A percentile compares a stretch with the other conserved stretches of the same genome.
phyloP scores from a whole-genome alignment of 2,797 vertebrate species.

The Gila robusta region DNA sequence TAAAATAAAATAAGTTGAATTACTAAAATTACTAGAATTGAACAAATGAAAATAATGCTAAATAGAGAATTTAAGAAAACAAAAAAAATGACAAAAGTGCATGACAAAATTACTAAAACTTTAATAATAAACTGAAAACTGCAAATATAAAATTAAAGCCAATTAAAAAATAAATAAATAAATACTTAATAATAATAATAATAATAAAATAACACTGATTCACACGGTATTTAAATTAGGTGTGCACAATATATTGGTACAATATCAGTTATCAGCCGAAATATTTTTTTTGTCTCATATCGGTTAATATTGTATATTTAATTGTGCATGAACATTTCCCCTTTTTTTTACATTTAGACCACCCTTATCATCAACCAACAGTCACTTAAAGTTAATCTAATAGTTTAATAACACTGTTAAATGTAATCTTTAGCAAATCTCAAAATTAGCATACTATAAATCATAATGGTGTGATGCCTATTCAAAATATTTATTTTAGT shows the following conservation, averaged over 20 bases:
- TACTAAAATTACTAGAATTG: not conserved
- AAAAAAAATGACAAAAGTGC: not conserved
- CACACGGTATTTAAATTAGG: not conserved
- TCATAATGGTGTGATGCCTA: not conserved
- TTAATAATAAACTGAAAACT: too few species aligned
- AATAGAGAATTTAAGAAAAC: not conserved
- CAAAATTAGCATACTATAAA: not conserved
- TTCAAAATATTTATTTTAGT: not conserved
- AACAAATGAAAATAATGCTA: not conserved
- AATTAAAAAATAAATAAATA: not conserved
- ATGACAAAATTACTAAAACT: not conserved
- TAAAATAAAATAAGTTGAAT: not conserved
- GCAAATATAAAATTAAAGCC: too few species aligned
- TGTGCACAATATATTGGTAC: not conserved
- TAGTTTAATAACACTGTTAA: not conserved
- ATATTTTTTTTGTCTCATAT: not conserved
- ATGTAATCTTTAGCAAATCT: not conserved
- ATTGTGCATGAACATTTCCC: not conserved
- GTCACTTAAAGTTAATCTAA: not conserved
- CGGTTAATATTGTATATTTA: not conserved
- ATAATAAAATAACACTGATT: too few species aligned
- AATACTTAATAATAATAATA: not conserved
- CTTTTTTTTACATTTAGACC: not conserved
- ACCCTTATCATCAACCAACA: not conserved
- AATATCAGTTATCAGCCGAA: not conserved